Evolutionary conservation across 1,140 invertebrate genomes (phyloP), one percentile per base, ranked within the genome.

Genomic region (Leguminivora glycinivorella): DNA sequence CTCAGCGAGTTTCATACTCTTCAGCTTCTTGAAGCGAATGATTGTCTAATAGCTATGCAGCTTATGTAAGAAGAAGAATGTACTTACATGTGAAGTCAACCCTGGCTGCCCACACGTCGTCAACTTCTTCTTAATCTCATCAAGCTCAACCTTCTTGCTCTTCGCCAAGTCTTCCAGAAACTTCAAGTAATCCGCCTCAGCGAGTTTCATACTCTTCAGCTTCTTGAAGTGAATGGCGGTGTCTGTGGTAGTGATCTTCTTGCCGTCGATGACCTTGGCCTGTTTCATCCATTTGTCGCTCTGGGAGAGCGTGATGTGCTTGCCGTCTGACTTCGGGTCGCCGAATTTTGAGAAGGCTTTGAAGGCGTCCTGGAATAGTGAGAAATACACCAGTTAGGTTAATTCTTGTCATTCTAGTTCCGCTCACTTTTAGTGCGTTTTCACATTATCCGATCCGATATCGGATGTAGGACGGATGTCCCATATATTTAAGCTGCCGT

Each of bases 271-370:
- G n/a, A 98, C 96, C 83, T 83, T 91, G 3, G 97, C 97, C 84
- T 98, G 97, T 78, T 98, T 98, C 95, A 98, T 96, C 97, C 97
- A 98, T 88, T 98, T 98, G 88, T 98, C 97, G 80, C 96, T 96
- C 84, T 98, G 97, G 22, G 96, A 96, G 1, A 98, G 88, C 0
- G 97, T 98, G 66, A 98, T 96, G 22, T 94, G 92, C 85, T 96
- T 97, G 5, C 97, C 97, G 80, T 97, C 96, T 9, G 95, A 96
- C 80, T 97, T 97, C 0, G 93, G 93, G 83, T 98, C 96, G 0
- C 97, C 97, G 81, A 98, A 98, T 91, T 97, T 97, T 1, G 96
- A 95, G 83, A 98, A 98, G 14, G 92, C 92, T 79, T 93, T 93
- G 72, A 93, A 94, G n/a, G 92, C 92, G 73, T 93, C 93, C 85